phyloP scores from a whole-genome alignment of 2,888 invertebrate genomes.

The Tipula vernalis region DNA sequence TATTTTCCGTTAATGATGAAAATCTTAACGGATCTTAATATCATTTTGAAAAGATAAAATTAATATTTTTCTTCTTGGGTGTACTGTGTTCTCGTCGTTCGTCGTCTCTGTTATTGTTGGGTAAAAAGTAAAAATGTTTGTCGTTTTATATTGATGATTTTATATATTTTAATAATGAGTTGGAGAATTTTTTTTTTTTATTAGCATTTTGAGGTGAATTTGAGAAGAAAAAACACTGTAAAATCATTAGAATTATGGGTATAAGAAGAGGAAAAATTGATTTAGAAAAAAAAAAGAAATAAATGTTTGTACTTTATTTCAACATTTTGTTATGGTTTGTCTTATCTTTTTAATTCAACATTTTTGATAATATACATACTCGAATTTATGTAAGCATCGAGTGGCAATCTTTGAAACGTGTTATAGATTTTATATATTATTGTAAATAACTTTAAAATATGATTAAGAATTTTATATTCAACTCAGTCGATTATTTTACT shows the following conservation, averaged over 20 bases:
- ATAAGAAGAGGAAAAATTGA: not conserved
- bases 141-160: not conserved
- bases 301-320: not conserved
- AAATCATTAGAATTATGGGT: not conserved
- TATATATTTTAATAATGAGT: not conserved
- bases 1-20: not conserved
- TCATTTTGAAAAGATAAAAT: not conserved
- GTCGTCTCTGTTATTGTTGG: not conserved
- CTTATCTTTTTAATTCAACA: not conserved
- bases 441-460: not conserved
- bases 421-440: not conserved
- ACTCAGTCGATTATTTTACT: too few relatives aligned
- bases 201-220: not conserved
- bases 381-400: not conserved
- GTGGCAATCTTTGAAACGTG: not conserved
- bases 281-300: not conserved
- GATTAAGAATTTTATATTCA: not conserved
- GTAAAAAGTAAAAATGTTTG: not conserved
- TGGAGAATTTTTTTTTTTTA: not conserved
- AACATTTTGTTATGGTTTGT: not conserved
- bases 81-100: not conserved
- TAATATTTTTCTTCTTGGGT: not conserved
- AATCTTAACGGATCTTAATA: constrained; percentile 4
- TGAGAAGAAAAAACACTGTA: not conserved
- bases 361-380: not conserved